Percentiles rank a stretch among this genome's conserved stretches.
These are phyloP conservation scores for Syngnathoides biaculeatus DNA, from an alignment of 2,113 vertebrate species.

Conservation along the genomic window DNA sequence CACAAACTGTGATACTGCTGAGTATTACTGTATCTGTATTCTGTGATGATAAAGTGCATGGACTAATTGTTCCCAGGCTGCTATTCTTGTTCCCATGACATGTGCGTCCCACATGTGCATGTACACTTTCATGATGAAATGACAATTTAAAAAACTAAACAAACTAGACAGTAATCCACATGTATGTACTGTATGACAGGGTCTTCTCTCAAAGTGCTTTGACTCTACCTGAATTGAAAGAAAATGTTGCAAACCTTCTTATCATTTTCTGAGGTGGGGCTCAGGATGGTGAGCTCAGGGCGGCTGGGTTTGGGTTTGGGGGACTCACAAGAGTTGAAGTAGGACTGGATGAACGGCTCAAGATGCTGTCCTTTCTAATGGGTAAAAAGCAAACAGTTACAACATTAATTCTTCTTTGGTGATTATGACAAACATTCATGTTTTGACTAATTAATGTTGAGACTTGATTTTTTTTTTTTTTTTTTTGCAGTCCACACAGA, in stretches of 20 bases:
- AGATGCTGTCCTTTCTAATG: slow-evolving; percentile 93
- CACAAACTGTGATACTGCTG: too few relatives aligned
- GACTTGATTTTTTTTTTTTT: too few relatives aligned
- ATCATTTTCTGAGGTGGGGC: slow-evolving; percentile 94
- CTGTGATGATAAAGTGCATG: too few relatives aligned
- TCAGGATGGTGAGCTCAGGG: slow-evolving; percentile 93
- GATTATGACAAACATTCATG: background rate
- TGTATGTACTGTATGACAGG: too few relatives aligned
- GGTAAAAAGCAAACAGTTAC: slow-evolving; percentile 18
- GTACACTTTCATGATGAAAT: too few relatives aligned
- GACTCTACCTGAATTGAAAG: background rate
- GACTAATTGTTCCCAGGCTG: too few relatives aligned
- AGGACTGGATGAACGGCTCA: slow-evolving; percentile 94
- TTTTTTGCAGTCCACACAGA: too few relatives aligned
- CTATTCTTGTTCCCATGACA: too few relatives aligned
- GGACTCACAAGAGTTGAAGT: slow-evolving; percentile 95
- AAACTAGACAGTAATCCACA: too few relatives aligned
- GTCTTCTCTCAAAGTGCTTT: background rate
- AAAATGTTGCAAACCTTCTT: slow-evolving; percentile 81
- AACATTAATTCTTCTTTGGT: slow-evolving; percentile 4
- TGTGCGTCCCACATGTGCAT: too few relatives aligned
- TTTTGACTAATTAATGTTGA: background rate
- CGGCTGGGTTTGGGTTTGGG: slow-evolving; percentile 95
- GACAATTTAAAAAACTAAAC: too few relatives aligned
- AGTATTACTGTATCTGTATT: too few relatives aligned